phyloP scores from a whole-genome alignment of 2,113 vertebrate species.

The Colossoma macropomum region DNA sequence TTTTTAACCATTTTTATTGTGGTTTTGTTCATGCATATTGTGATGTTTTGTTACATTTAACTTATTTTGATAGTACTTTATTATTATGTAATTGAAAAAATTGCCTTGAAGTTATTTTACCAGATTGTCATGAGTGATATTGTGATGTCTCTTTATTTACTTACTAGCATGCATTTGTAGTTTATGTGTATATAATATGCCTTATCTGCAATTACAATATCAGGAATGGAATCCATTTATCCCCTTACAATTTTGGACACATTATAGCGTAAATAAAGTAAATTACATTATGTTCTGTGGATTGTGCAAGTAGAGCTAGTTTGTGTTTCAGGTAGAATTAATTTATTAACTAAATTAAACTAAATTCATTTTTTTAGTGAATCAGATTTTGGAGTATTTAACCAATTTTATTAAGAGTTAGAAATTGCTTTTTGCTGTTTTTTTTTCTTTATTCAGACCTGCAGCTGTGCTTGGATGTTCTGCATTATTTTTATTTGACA shows the following conservation, averaged over 20 bases:
- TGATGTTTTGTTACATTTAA: not conserved
- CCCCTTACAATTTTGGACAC: not conserved
- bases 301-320: too few relatives aligned
- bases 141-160: not conserved
- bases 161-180: conserved; percentile 3
- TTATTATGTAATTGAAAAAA: not conserved
- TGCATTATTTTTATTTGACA: not conserved
- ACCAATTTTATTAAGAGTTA: too few relatives aligned
- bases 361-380: too few relatives aligned
- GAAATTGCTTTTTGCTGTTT: too few relatives aligned
- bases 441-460: too few relatives aligned
- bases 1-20: not conserved
- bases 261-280: too few relatives aligned
- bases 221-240: not conserved
- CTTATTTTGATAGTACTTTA: not conserved
- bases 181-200: not conserved
- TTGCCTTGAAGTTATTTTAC: not conserved
- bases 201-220: not conserved
- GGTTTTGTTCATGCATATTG: not conserved
- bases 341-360: not conserved
- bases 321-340: not conserved
- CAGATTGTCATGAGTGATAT: not conserved
- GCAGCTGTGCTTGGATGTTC: not conserved
- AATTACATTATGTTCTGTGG: too few relatives aligned
- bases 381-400: too few relatives aligned